Percentiles rank a stretch among this genome's conserved stretches.
Evolutionary conservation across 2,888 invertebrate genomes (phyloP).

Genomic region (Hecatera dysodea): DNA sequence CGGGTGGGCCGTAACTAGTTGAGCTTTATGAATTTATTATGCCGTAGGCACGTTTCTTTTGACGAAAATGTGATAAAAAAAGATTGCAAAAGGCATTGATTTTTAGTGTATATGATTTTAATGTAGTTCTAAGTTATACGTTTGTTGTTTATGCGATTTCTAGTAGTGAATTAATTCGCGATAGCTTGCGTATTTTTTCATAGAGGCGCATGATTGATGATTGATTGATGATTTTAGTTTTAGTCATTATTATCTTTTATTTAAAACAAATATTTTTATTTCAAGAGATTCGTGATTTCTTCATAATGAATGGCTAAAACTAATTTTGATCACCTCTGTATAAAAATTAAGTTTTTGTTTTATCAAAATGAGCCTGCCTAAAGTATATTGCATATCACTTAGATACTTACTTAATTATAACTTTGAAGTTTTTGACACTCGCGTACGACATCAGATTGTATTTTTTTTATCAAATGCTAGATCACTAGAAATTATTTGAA

Average conservation of each 20-base stretch:
- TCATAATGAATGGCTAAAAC: constrained; percentile 53
- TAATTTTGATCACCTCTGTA: constrained; percentile 47
- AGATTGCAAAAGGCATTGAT: constrained; percentile 67
- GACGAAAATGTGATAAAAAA: constrained; percentile 80
- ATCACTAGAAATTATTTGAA: constrained; percentile 65
- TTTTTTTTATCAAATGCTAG: constrained; percentile 74
- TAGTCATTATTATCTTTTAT: constrained; percentile 62
- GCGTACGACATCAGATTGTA: constrained; percentile 71
- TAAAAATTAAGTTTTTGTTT: constrained; percentile 43
- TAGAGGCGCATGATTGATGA: constrained; percentile 47
- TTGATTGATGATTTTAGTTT: constrained; percentile 57
- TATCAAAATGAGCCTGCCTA: constrained; percentile 84
- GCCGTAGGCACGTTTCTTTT: constrained; percentile 86
- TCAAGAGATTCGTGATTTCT: constrained; percentile 4
- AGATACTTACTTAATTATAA: constrained; percentile 79
- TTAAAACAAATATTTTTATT: constrained; percentile 27
- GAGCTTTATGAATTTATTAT: constrained; percentile 67
- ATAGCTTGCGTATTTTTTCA: constrained; percentile 69
- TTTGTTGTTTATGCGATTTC: constrained; percentile 38
- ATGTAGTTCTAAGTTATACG: constrained; percentile 58
- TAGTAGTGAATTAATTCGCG: constrained; percentile 56
- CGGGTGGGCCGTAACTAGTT: constrained; percentile 72
- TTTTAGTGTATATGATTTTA: constrained; percentile 70
- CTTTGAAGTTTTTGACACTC: constrained; percentile 71
- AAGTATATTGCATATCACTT: constrained; percentile 90